These are phyloP conservation scores for Neodiprion lecontei DNA, from an alignment of 1,140 invertebrate genomes.

Conservation along the genomic window DNA sequence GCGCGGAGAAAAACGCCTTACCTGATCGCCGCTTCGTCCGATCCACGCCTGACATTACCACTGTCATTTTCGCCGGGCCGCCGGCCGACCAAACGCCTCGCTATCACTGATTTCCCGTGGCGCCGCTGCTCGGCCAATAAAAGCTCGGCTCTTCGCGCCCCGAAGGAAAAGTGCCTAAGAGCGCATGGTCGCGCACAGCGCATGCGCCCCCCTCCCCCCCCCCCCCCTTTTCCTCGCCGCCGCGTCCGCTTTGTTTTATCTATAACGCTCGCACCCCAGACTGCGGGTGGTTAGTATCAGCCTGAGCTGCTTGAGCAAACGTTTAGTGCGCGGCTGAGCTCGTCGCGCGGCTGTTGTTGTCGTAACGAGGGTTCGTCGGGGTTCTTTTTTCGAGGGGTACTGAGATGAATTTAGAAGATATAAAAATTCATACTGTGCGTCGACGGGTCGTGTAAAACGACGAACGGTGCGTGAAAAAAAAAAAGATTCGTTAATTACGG, in stretches of 20 bases:
- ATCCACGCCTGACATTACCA: background rate
- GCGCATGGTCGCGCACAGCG: constrained; percentile 29
- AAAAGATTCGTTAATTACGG: too few species aligned
- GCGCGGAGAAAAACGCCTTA: too few species aligned
- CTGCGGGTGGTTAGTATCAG: constrained; percentile 41
- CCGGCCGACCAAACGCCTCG: constrained; percentile 30
- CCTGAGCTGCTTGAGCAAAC: constrained; percentile 32
- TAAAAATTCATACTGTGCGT: too few species aligned
- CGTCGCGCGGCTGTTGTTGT: background rate
- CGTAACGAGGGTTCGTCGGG: background rate
- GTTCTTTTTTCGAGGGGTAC: too few species aligned
- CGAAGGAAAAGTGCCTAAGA: constrained; percentile 21
- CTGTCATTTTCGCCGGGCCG: constrained; percentile 26
- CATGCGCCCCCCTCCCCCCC: constrained; percentile 32
- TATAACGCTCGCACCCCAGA: constrained; percentile 43
- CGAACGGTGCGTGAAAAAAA: too few species aligned
- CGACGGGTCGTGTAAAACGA: too few species aligned
- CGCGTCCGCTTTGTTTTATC: constrained; percentile 30
- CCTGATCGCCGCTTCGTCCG: background rate
- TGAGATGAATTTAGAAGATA: too few species aligned
- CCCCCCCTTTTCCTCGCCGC: background rate
- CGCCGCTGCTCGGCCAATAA: constrained; percentile 29
- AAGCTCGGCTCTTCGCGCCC: constrained; percentile 21
- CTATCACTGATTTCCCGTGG: constrained; percentile 25
- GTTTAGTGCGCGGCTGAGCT: background rate